Conservation (phyloP, 2,888 invertebrate genomes). For the Oegoconia quadripuncta region DNA sequence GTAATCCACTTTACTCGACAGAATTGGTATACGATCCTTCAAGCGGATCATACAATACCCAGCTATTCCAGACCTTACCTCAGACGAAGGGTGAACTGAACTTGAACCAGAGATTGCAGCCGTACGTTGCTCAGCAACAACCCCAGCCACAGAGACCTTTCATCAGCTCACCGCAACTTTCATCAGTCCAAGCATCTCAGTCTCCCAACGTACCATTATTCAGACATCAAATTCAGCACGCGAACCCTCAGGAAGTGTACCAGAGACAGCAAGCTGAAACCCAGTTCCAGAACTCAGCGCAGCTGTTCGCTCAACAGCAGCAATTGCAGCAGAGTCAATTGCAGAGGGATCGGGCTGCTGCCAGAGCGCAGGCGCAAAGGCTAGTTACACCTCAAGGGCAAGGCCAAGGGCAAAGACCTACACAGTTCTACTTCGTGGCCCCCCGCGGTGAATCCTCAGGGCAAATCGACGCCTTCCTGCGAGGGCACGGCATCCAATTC, state of each 20-base stretch:
- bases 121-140: slow-evolving; percentile 82
- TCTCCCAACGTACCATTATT: slow-evolving; percentile 66
- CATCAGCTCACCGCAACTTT: slow-evolving; percentile 79
- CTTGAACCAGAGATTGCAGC: slow-evolving; percentile 86
- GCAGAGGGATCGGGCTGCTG: slow-evolving; percentile 78
- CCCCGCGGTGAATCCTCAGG: slow-evolving; percentile 80
- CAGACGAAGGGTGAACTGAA: slow-evolving; percentile 85
- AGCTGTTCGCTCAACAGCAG: slow-evolving; percentile 83
- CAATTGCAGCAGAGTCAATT: slow-evolving; percentile 83
- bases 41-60: slow-evolving; percentile 88
- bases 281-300: slow-evolving; percentile 81
- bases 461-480: slow-evolving; percentile 89
- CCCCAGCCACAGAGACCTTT: slow-evolving; percentile 75
- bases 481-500: slow-evolving; percentile 84
- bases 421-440: slow-evolving; percentile 81
- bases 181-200: slow-evolving; percentile 55
- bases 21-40: slow-evolving; percentile 87
- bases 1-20: slow-evolving; percentile 86
- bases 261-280: slow-evolving; percentile 81
- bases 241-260: slow-evolving; percentile 70
- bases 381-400: slow-evolving; percentile 52
- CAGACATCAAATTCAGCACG: slow-evolving; percentile 61
- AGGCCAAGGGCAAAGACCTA: slow-evolving; percentile 44
- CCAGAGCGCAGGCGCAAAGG: slow-evolving; percentile 71
- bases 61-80: slow-evolving; percentile 86